Base-by-base conservation (phyloP, 1,140 invertebrate genomes). In the Drosophila tristis region DNA sequence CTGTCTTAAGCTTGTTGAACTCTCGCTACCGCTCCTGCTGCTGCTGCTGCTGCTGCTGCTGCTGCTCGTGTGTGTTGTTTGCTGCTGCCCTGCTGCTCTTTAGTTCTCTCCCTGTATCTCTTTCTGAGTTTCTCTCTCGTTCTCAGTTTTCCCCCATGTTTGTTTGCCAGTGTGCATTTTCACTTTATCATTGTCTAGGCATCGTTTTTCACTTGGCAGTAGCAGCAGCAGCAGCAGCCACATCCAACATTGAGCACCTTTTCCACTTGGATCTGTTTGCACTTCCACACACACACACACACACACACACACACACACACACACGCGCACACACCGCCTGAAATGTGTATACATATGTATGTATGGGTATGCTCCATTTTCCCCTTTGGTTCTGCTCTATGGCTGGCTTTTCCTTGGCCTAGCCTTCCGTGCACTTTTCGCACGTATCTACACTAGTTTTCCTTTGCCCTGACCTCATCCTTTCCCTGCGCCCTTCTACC, bases 171-270 rank as follows among this genome's bases (percentile, higher is more conserved):
- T 81, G 61, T 81, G 74, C 81, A 74, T 74, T 82, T 87, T 82
- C 82, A 87, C 82, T 86, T 86, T 86, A 78, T 86, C 84, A 87
- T 86, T 87, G 82, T 86, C 82, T 78, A 71, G 59, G 78, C 82
- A 53, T 56, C 54, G 62, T 78, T 87, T 87, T 72, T 62, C 78
- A 87, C 78, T 74, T 84, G 75, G 60, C 70, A 75, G 61, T 42
- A 58, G 54, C 44, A 58, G 35, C 45, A 70, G 66, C 50, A 47
- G 29, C 39, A 61, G 29, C 39, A 61, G 43, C 47, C 47, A 72
- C 50, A 80, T 53, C 70, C 60, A 63, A 74, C 73, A 67, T 67
- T 55, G 51, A 80, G 80, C 81, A 77, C 74, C 66, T 77, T 86
- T 74, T 87, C 45, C 81, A 77, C 59, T 39, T 39, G 67, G 66